These are phyloP conservation scores for Coracias cyanogaster DNA, from an alignment of 2,797 vertebrate genomes.

Conservation along the genomic window DNA sequence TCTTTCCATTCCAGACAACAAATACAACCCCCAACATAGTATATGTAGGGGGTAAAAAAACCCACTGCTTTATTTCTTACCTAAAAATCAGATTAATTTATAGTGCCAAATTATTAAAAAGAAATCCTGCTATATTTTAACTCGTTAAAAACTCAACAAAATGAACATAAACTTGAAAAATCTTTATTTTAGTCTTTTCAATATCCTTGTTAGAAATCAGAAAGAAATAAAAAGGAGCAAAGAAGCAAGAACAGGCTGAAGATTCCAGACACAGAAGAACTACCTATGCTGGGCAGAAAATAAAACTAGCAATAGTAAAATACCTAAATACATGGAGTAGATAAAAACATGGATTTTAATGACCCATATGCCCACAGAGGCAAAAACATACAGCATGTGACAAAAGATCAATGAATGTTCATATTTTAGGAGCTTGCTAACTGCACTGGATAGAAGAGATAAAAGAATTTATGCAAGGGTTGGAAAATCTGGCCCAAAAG, in stretches of 20 bases:
- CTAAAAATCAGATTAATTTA: neutral
- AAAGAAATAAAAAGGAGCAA: neutral
- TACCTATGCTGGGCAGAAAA: neutral
- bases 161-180: neutral
- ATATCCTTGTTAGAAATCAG: neutral
- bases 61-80: neutral
- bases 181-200: neutral
- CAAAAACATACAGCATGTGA: slow-evolving; percentile 16
- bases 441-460: slow-evolving; percentile 35
- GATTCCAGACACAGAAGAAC: neutral
- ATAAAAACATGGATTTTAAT: slow-evolving; percentile 48
- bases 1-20: neutral
- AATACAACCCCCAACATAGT: fast-evolving
- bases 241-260: neutral
- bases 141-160: neutral
- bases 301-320: neutral
- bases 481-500: slow-evolving; percentile 53
- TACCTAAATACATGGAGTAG: neutral
- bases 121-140: neutral
- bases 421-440: slow-evolving; percentile 50
- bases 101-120: neutral
- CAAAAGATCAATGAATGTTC: slow-evolving; percentile 59
- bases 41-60: neutral
- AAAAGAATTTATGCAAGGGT: slow-evolving; percentile 50
- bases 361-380: neutral